Evolutionary conservation across 2,888 invertebrate species (phyloP).

Genomic region (Papilio gigon): DNA sequence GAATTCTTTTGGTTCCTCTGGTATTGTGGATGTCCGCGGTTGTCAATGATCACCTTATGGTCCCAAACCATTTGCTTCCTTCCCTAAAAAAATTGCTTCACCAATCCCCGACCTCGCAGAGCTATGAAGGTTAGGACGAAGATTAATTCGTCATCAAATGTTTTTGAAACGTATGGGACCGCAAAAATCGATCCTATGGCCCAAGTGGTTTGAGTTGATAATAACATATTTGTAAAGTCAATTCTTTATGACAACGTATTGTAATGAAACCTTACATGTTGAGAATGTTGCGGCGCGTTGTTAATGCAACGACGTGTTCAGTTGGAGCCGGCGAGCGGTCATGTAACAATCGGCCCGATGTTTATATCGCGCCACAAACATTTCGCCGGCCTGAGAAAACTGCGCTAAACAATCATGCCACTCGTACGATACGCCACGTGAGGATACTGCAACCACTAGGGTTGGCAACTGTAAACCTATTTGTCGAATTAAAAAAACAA

Average conservation of each 20-base stretch:
- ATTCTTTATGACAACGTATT: not conserved
- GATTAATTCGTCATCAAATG: too few relatives aligned
- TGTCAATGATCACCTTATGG: too few relatives aligned
- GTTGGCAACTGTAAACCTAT: not conserved
- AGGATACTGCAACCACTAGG: conserved; percentile 44
- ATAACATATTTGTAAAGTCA: too few relatives aligned
- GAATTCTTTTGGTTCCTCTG: too few relatives aligned
- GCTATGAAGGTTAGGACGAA: too few relatives aligned
- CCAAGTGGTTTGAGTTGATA: too few relatives aligned
- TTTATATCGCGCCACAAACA: conserved; percentile 30
- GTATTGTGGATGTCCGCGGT: too few relatives aligned
- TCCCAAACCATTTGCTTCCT: too few relatives aligned
- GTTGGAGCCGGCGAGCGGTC: conserved; percentile 8
- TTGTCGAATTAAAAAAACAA: not conserved
- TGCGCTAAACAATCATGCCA: conserved; percentile 47
- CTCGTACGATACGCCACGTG: conserved; percentile 46
- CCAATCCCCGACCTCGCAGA: too few relatives aligned
- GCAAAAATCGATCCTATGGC: too few relatives aligned
- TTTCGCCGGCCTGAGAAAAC: conserved; percentile 44
- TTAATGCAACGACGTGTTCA: not conserved
- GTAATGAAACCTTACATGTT: conserved; percentile 25
- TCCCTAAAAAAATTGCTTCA: too few relatives aligned
- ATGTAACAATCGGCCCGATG: conserved; percentile 19
- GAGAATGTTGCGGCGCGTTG: conserved; percentile 18
- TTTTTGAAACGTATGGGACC: too few relatives aligned